phyloP scores from a whole-genome alignment of 2,113 vertebrate species.

The Ciconia boyciana region DNA sequence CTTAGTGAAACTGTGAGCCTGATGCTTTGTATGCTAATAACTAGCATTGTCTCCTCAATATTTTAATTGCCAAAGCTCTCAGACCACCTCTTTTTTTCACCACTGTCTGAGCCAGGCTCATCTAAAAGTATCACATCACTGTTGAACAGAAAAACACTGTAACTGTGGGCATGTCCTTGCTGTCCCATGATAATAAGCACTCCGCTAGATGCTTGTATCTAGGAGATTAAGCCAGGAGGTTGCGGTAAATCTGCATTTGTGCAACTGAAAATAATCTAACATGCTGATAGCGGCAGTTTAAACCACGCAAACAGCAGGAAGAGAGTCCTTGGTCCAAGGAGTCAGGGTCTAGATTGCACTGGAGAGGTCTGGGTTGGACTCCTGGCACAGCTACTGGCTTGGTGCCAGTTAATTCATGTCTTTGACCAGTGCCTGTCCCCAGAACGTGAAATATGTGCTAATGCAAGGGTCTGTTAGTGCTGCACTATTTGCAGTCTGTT shows the following conservation, averaged over 20 bases:
- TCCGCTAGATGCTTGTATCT: neutral
- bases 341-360: neutral
- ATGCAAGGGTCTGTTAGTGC: neutral
- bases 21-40: neutral
- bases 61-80: neutral
- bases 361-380: neutral
- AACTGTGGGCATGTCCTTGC: neutral
- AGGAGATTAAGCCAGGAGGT: neutral
- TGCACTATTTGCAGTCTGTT: neutral
- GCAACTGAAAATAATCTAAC: neutral
- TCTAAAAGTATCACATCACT: neutral
- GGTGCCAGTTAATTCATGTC: neutral
- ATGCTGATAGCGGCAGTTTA: neutral
- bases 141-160: neutral
- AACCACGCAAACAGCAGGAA: neutral
- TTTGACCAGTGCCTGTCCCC: neutral
- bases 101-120: neutral
- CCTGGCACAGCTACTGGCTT: neutral
- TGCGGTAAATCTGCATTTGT: neutral
- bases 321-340: neutral
- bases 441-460: neutral
- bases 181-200: neutral
- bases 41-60: neutral
- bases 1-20: neutral
- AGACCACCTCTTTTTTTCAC: neutral